Base-by-base conservation (phyloP, 1,140 invertebrate species). In the Steinernema feltiae region DNA sequence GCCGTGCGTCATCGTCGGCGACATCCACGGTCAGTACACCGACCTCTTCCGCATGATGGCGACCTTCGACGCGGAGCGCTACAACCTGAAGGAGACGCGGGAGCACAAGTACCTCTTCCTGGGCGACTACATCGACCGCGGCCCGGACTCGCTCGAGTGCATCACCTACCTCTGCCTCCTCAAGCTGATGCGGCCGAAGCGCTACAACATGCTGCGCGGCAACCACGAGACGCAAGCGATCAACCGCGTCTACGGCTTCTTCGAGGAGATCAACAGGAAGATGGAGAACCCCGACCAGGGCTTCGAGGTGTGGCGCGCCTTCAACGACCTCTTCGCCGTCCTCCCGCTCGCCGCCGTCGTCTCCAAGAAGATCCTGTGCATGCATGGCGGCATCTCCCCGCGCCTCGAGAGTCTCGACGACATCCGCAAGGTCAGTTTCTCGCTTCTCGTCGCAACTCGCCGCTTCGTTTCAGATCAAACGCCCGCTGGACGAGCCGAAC, bases 361-460 rank as follows among this genome's bases (percentile, higher is more conserved):
- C 78, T 91, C 92, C 83, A 91, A 93, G 85, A 92, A 92, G 86
- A 93, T 93, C 82, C 92, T 93, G 86, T 93, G 92, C 86, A 92
- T 91, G 87, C 92, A 93, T 82, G 92, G 92, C 31, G 92, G 92
- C 27, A 89, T 93, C 17, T 92, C 91, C 82, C 92, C 92, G 30
- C 92, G 93, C 85, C 85, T 93, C 29, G 79, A 82, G 30, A 80
- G 48, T 32, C 35, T 71, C 35, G 70, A 71, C 24, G 31, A 71
- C n/a, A 71, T 71, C 35, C 7, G 70, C 2, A 7, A 7, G 24
- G 35, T 41, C 7, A 41, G 35, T 41, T 41, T 41, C 35, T 7
- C 7, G 35, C 7, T 41, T n/a, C n/a, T n/a, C n/a, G n/a, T n/a
- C n/a, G n/a, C n/a, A n/a, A n/a, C n/a, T n/a, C n/a, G n/a, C n/a